phyloP scores from a whole-genome alignment of 2,888 invertebrate genomes.

The Glyphotaelius pellucidus region DNA sequence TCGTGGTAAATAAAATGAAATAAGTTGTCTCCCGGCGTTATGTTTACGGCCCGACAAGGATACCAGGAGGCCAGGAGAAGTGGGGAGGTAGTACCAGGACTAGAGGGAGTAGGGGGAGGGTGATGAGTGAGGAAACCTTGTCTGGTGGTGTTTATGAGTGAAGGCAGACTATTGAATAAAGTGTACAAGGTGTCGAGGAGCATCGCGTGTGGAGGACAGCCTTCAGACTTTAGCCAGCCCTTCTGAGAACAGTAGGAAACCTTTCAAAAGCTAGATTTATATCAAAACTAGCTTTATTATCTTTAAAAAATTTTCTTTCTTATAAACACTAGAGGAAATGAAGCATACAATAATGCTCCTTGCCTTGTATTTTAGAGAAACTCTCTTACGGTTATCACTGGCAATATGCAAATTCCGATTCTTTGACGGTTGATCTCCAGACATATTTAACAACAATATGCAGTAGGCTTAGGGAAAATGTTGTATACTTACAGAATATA shows the following conservation, averaged over 20 bases:
- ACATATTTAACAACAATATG: too few species aligned
- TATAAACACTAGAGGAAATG: too few species aligned
- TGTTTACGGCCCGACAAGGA: slow-evolving; percentile 8
- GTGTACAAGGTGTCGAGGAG: slow-evolving; percentile 5
- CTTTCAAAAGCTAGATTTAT: too few species aligned
- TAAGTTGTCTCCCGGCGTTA: slow-evolving; percentile 3
- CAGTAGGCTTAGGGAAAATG: too few species aligned
- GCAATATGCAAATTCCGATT: too few species aligned
- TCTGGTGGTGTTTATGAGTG: not conserved
- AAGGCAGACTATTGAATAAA: slow-evolving; percentile 17
- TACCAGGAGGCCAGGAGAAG: not conserved
- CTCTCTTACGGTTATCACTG: too few species aligned
- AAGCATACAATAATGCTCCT: too few species aligned
- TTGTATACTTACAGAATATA: too few species aligned
- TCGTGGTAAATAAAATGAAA: slow-evolving; percentile 5
- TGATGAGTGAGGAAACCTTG: not conserved
- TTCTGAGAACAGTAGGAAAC: not conserved
- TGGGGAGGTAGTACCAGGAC: not conserved
- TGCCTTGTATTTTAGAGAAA: too few species aligned
- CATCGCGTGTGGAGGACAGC: not conserved
- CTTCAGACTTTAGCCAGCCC: not conserved
- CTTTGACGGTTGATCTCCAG: too few species aligned
- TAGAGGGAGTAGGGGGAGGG: not conserved
- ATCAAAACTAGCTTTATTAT: not conserved
- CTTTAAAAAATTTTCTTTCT: too few species aligned